A percentile compares a stretch with the other conserved stretches of the same genome.
These are phyloP conservation scores for Pyrrhia umbra DNA, from an alignment of 2,888 invertebrate genomes.

Conservation along the genomic window DNA sequence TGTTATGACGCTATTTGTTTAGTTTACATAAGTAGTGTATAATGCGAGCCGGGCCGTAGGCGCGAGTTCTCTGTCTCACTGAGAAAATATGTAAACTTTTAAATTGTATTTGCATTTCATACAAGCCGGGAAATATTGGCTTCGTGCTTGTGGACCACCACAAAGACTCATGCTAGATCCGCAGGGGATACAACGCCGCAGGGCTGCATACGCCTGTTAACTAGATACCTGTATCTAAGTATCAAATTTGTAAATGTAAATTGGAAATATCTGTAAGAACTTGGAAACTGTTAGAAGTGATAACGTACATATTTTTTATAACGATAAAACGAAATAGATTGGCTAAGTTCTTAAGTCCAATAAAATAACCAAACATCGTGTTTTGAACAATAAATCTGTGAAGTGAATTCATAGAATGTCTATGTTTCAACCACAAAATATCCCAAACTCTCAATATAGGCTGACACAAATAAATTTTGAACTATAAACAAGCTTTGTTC, in stretches of 20 bases:
- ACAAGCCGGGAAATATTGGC: slow-evolving; percentile 85
- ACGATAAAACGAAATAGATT: no score
- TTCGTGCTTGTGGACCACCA: slow-evolving; percentile 75
- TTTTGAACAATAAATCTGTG: slow-evolving; percentile 48
- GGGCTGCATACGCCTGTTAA: slow-evolving; percentile 61
- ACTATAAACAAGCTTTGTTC: slow-evolving; percentile 66
- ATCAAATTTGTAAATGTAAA: slow-evolving; percentile 45
- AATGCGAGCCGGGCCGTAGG: slow-evolving; percentile 72
- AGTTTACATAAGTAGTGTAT: slow-evolving; percentile 57
- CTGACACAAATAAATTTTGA: slow-evolving; percentile 67
- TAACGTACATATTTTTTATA: background rate
- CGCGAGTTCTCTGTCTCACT: slow-evolving; percentile 80
- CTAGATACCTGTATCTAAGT: slow-evolving; percentile 40
- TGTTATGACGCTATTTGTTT: slow-evolving; percentile 37
- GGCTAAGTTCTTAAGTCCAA: background rate
- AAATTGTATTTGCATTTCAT: slow-evolving; percentile 90
- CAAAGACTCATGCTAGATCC: slow-evolving; percentile 77
- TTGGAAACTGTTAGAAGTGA: background rate
- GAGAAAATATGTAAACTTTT: slow-evolving; percentile 88
- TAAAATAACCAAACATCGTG: slow-evolving; percentile 3
- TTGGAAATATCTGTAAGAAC: slow-evolving; percentile 20
- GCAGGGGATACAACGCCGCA: slow-evolving; percentile 65
- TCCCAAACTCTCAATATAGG: slow-evolving; percentile 66
- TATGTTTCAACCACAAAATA: slow-evolving; percentile 67
- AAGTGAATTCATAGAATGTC: slow-evolving; percentile 56